Base-by-base conservation (phyloP, 2,888 invertebrate genomes). In the Abrostola tripartita region DNA sequence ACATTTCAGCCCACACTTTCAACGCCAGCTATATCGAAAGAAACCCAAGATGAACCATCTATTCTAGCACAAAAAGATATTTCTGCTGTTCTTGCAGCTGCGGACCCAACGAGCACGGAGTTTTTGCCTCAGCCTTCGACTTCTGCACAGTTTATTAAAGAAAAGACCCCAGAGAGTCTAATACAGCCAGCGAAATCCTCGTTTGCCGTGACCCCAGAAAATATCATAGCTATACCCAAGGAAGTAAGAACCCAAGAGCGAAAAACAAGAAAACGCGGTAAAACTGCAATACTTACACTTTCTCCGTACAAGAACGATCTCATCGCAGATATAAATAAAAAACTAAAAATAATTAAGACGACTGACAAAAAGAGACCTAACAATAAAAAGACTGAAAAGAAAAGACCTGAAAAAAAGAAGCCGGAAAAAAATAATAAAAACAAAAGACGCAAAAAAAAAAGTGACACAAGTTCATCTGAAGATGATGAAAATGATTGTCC, bases 401-500 rank as follows among this genome's bases (percentile, higher is more conserved):
- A 65, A 40, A 52, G 37, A 24, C 49, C 35, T 38, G 44, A 40
- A 4, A 40, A 40, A 55, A 60, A 59, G 55, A 59, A 51, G 38
- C 37, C 49, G 36, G 51, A 52, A 59, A 52, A 36, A 41, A 58
- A 61, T 36, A 61, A 40, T 52, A 52, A 62, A 58, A 66, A 37
- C 41, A 56, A 66, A 54, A 60, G 47, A 58, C 61, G 54, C 50
- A 62, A 61, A 60, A 40, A 52, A 49, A 24, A 50, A 54, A 51
- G 55, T 50, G 50, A 60, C 37, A 52, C 54, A 24, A 44, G 41
- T 62, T 55, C 57, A 61, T 65, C 61, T 51, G 59, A 67, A 59
- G 59, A 65, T n/a, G 61, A 64, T 49, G 55, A 61, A 37, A 51
- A 68, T 51, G 72, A 76, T 47, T 64, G 55, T 61, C 55, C 68